Percentiles rank a stretch among this genome's conserved stretches.
phyloP scores from a whole-genome alignment of 2,888 invertebrate species.

The Platerodrilus igneus region DNA sequence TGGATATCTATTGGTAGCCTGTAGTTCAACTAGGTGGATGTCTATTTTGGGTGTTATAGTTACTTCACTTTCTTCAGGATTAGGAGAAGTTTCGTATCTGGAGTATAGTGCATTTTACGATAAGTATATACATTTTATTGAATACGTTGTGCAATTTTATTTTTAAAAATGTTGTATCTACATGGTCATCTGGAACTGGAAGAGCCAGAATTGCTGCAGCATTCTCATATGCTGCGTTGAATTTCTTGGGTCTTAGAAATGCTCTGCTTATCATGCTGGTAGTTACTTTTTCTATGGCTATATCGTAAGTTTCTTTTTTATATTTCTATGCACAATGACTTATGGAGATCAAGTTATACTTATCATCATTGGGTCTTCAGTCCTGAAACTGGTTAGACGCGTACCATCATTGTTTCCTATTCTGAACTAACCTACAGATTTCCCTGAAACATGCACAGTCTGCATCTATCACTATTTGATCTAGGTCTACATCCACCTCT shows the following conservation, averaged over 20 bases:
- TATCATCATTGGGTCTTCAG: too few relatives aligned
- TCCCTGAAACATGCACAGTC: too few relatives aligned
- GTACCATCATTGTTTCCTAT: too few relatives aligned
- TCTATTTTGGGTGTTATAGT: constrained; percentile 66
- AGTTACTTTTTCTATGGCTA: constrained; percentile 61
- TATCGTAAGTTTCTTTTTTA: constrained; percentile 48
- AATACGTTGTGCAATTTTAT: constrained; percentile 16
- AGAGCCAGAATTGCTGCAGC: constrained; percentile 79
- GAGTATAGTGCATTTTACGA: constrained; percentile 67
- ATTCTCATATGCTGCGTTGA: constrained; percentile 67
- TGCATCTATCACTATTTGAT: too few relatives aligned
- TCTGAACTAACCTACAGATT: too few relatives aligned
- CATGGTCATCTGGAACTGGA: constrained; percentile 84
- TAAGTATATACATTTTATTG: too few relatives aligned
- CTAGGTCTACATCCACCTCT: too few relatives aligned
- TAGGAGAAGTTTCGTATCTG: constrained; percentile 76
- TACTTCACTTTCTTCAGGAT: constrained; percentile 70
- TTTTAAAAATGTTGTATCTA: constrained; percentile 67
- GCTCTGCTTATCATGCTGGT: constrained; percentile 68
- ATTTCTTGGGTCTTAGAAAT: constrained; percentile 52
- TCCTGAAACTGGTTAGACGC: too few relatives aligned
- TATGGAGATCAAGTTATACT: too few relatives aligned
- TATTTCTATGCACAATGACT: constrained; percentile 2
- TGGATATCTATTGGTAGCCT: constrained; percentile 65
- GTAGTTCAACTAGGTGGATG: constrained; percentile 56